phyloP scores from a whole-genome alignment of 30 jellyfish, hydroid and myxozoan species.

The Clytia hemisphaerica region DNA sequence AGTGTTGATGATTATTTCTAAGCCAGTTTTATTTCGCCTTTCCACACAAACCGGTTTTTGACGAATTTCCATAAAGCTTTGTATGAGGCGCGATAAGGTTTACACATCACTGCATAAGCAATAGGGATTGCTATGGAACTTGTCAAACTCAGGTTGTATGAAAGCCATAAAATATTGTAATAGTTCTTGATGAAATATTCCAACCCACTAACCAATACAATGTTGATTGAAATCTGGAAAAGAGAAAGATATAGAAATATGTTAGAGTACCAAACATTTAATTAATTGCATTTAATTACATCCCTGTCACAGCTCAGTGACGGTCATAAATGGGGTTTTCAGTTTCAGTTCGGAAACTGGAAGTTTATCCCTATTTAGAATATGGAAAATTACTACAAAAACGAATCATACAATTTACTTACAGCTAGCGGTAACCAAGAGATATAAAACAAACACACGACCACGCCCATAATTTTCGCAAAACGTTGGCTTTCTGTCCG shows the following conservation, averaged over 20 bases:
- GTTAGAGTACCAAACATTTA: too few relatives aligned
- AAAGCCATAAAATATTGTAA: conserved; percentile 29
- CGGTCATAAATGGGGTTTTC: background rate
- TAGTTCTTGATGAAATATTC: conserved; percentile 19
- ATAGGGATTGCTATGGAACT: conserved; percentile 65
- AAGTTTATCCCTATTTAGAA: background rate
- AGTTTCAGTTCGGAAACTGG: background rate
- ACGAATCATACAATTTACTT: conserved; percentile 18
- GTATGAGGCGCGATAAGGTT: conserved; percentile 55
- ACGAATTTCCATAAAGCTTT: too few relatives aligned
- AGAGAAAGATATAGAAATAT: background rate
- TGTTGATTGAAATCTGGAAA: conserved; percentile 43
- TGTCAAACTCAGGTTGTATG: conserved; percentile 41
- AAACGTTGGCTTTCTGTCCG: conserved; percentile 64
- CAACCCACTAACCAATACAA: conserved; percentile 36
- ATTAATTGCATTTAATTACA: too few relatives aligned
- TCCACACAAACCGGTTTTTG: too few relatives aligned
- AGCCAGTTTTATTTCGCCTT: too few relatives aligned
- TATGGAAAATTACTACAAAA: background rate
- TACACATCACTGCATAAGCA: conserved; percentile 74
- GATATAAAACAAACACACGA: conserved; percentile 53
- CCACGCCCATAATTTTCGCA: conserved; percentile 78
- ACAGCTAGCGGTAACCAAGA: conserved; percentile 84
- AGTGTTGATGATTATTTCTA: too few relatives aligned
- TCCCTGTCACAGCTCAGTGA: background rate